Evolutionary conservation across 37 sponge, comb jelly and placozoan genomes (phyloP), one percentile per base, ranked within the genome.

Genomic region (Eunapius fragilis): DNA sequence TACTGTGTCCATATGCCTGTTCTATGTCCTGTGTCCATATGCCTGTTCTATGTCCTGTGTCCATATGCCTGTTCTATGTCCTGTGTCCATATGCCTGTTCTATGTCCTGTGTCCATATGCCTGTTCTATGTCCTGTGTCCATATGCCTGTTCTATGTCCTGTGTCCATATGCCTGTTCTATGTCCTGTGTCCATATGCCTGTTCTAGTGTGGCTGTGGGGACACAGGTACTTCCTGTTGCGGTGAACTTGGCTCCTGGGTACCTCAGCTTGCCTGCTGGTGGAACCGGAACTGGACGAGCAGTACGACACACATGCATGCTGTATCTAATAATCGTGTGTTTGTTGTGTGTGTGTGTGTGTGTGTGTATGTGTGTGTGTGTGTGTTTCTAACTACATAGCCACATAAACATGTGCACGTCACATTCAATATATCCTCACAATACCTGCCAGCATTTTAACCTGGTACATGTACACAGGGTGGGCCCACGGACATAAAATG

Each of bases 401-500:
- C n/a, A 76, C 25, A 33, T 11, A 27, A 6, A 31, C 25, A 47
- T 2, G 22, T 11, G 32, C 77, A 27, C 68, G n/a, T n/a, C n/a
- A n/a, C n/a, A n/a, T n/a, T n/a, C n/a, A n/a, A n/a, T n/a, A n/a
- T n/a, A n/a, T n/a, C n/a, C n/a, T n/a, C n/a, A n/a, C n/a, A n/a
- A n/a, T n/a, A n/a, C n/a, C n/a, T n/a, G n/a, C n/a, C n/a, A n/a
- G n/a, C n/a, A n/a, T n/a, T n/a, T n/a, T n/a, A n/a, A n/a, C n/a
- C n/a, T n/a, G n/a, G n/a, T n/a, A n/a, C n/a, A n/a, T n/a, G n/a
- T n/a, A n/a, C n/a, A n/a, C 25, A 91, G 88, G 77, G 83, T 33
- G 67, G 48, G 6, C 77, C 50, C 48, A 82, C 91, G 26, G 91
- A 91, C 0, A 68, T 97, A 3, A 91, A 81, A 75, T 97, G 87